phyloP scores from a whole-genome alignment of 2,113 vertebrate genomes.

The Danio rerio region DNA sequence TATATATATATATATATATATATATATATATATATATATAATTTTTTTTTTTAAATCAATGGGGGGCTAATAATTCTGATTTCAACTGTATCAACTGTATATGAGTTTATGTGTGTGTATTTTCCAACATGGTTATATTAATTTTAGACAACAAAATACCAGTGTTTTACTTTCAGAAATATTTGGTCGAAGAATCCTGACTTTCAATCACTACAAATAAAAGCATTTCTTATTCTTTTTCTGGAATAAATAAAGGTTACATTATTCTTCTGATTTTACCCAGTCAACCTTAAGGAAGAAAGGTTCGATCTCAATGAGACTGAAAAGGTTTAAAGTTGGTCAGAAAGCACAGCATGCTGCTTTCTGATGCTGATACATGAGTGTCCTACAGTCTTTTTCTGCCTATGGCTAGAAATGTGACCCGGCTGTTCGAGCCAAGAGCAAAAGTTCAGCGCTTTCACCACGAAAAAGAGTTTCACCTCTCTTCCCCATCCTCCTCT shows the following conservation, averaged over 20 bases:
- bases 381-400: constrained; percentile 44
- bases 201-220: neutral
- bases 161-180: too few species aligned
- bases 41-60: too few species aligned
- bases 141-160: too few species aligned
- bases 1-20: too few species aligned
- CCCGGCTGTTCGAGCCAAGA: constrained; percentile 32
- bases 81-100: neutral
- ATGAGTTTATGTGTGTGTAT: too few species aligned
- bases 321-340: neutral
- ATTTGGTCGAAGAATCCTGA: neutral
- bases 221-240: too few species aligned
- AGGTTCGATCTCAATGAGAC: neutral
- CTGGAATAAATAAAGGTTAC: too few species aligned
- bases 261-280: neutral
- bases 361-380: constrained; percentile 46
- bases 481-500: constrained; percentile 28
- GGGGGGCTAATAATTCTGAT: too few species aligned
- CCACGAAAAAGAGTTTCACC: constrained; percentile 43
- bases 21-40: too few species aligned
- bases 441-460: constrained; percentile 52
- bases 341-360: neutral
- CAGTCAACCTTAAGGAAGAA: neutral
- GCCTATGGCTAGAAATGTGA: constrained; percentile 52
- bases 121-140: too few species aligned